Conservation (phyloP, 2,888 invertebrate genomes). For the Tenthredo distinguenda region DNA sequence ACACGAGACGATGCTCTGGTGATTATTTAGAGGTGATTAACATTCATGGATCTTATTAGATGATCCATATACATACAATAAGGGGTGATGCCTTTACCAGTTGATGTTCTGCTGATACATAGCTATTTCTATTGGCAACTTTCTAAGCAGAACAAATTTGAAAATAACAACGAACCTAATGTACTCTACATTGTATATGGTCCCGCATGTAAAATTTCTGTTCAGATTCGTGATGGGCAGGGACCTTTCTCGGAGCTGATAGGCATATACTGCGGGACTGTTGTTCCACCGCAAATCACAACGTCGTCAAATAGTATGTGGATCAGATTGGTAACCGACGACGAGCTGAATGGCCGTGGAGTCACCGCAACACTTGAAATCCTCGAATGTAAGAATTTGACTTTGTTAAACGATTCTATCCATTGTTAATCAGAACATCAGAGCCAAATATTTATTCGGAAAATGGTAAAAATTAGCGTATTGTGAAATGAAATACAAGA, state of each 20-base stretch:
- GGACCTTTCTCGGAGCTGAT: conserved; percentile 84
- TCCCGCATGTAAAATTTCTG: background rate
- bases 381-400: conserved; percentile 79
- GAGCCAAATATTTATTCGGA: background rate
- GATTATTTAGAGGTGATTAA: conserved; percentile 85
- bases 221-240: conserved; percentile 84
- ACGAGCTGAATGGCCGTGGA: conserved; percentile 81
- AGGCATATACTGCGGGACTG: conserved; percentile 85
- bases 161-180: background rate
- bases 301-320: conserved; percentile 84
- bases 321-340: conserved; percentile 85
- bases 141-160: background rate
- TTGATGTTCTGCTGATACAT: background rate
- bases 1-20: conserved; percentile 82
- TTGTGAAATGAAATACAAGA: too few relatives aligned
- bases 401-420: background rate
- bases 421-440: too few relatives aligned
- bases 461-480: background rate
- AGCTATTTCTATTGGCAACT: background rate
- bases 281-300: conserved; percentile 80
- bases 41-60: background rate
- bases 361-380: conserved; percentile 82
- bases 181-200: background rate
- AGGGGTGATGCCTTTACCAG: background rate
- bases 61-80: background rate